phyloP scores from a whole-genome alignment of 2,888 invertebrate genomes.

The Caenorhabditis auriculariae region DNA sequence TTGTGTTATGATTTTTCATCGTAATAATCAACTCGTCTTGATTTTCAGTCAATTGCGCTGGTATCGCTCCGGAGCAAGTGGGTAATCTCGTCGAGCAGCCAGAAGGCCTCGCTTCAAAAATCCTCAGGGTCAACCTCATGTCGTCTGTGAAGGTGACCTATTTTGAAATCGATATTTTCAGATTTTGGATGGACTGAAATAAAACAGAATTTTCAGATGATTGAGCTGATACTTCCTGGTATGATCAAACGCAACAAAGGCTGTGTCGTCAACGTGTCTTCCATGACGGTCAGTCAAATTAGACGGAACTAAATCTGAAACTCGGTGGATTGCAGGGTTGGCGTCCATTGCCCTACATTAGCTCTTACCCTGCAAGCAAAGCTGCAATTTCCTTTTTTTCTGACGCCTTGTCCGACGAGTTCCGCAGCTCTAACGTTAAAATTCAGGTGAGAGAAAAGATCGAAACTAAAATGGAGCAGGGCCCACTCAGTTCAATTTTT shows the following conservation, averaged over 20 bases:
- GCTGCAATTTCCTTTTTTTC: slow-evolving; percentile 60
- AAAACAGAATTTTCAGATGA: slow-evolving; percentile 44
- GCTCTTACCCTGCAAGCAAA: slow-evolving; percentile 60
- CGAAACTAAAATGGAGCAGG: no score
- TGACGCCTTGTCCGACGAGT: slow-evolving; percentile 58
- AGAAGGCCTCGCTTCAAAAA: slow-evolving; percentile 51
- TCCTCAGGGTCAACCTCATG: slow-evolving; percentile 58
- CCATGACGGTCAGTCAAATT: slow-evolving; percentile 50
- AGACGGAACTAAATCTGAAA: not conserved
- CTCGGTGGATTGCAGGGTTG: slow-evolving; percentile 47
- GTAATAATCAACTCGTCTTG: not conserved
- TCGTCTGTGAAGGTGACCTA: slow-evolving; percentile 48
- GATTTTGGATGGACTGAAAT: no score
- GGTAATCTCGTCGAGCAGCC: slow-evolving; percentile 55
- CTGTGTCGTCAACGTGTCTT: slow-evolving; percentile 60
- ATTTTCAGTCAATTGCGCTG: slow-evolving; percentile 60
- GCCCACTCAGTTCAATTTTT: no score
- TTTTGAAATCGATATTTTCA: no score
- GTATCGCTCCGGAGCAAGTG: slow-evolving; percentile 55
- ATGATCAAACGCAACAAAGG: slow-evolving; percentile 59
- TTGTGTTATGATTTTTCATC: no score
- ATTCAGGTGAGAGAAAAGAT: slow-evolving; percentile 58
- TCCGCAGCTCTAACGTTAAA: slow-evolving; percentile 47
- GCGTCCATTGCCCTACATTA: slow-evolving; percentile 61
- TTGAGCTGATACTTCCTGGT: slow-evolving; percentile 57